Base-by-base conservation (phyloP, 2,888 invertebrate species). In the Sphaeridia pumilis region DNA sequence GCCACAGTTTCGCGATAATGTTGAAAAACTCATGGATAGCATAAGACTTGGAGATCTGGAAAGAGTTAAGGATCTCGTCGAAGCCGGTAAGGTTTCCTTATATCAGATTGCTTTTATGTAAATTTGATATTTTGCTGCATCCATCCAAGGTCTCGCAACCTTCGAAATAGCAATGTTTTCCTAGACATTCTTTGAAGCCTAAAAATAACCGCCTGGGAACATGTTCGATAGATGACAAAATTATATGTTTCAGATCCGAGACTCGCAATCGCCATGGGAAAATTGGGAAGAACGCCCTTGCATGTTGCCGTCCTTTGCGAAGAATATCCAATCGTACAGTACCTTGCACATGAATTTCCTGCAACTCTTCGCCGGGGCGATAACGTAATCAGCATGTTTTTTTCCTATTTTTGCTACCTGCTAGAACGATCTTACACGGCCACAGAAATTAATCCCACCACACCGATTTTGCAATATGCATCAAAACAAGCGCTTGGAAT, bases 271-370 rank as follows among this genome's bases (percentile, higher is more conserved):
- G 78, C 77, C 0, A 82, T 80, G 68, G 84, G 83, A 68, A 72
- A 75, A n/a, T 77, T 77, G 69, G 83, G 87, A 4, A 77, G 88
- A 55, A 83, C 82, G 50, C 77, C 88, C 0, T 73, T 94, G 21
- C 94, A 94, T 68, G 79, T 90, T 47, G 90, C 90, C 0, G 84
- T 92, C 14, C 72, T 93, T 12, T 82, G 82, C 52, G 86, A 90
- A 66, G 80, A 84, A 50, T 83, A 83, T 60, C 84, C 87, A 53
- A 78, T 90, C 25, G 86, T 87, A 0, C 80, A 83, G 56, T 82
- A 81, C 66, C 73, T 94, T 52, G 82, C 82, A 0, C 78, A 78
- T 57, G 75, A 75, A 28, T 84, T 80, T 68, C 82, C 85, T 0
- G 83, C 84, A 61, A 77, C 85, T 0, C 70, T 89, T 31, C 77